These are phyloP conservation scores for Callinectes sapidus DNA, from an alignment of 2,888 invertebrate genomes.

Conservation along the genomic window DNA sequence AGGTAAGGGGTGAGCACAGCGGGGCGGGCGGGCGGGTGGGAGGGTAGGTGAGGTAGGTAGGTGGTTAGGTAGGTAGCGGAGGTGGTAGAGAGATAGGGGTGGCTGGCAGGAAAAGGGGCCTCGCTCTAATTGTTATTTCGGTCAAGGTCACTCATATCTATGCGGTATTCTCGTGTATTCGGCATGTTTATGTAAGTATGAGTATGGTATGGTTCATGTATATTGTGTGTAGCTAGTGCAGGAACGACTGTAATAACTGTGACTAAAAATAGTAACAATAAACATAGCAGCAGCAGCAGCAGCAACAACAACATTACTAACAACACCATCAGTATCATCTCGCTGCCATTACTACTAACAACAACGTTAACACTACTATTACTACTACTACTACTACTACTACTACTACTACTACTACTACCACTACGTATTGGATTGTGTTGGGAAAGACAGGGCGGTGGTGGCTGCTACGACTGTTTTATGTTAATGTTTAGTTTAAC, in stretches of 20 bases:
- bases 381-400: conserved; percentile 41
- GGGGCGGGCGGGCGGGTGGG: neutral
- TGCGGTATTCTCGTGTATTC: neutral
- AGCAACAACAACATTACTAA: too few relatives aligned
- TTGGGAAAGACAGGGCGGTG: conserved; percentile 1
- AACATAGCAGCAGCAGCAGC: neutral
- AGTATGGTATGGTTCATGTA: neutral
- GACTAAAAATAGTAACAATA: neutral
- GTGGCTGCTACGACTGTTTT: neutral
- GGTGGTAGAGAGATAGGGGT: neutral
- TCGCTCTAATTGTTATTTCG: neutral
- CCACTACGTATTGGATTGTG: neutral
- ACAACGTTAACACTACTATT: neutral
- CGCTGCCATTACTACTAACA: too few relatives aligned
- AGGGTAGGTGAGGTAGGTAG: too few relatives aligned
- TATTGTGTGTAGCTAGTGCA: neutral
- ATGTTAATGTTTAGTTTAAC: neutral
- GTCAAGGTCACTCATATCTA: conserved; percentile 17
- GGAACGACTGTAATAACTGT: too few relatives aligned
- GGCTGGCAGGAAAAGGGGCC: neutral
- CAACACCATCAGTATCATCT: too few relatives aligned
- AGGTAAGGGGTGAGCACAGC: neutral
- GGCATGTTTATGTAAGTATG: neutral
- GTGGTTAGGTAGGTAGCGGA: too few relatives aligned
- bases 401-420: conserved; percentile 5